Percentiles rank a stretch among this genome's conserved stretches.
phyloP scores from a whole-genome alignment of 2,797 vertebrate species.

The Takifugu ocellatus region DNA sequence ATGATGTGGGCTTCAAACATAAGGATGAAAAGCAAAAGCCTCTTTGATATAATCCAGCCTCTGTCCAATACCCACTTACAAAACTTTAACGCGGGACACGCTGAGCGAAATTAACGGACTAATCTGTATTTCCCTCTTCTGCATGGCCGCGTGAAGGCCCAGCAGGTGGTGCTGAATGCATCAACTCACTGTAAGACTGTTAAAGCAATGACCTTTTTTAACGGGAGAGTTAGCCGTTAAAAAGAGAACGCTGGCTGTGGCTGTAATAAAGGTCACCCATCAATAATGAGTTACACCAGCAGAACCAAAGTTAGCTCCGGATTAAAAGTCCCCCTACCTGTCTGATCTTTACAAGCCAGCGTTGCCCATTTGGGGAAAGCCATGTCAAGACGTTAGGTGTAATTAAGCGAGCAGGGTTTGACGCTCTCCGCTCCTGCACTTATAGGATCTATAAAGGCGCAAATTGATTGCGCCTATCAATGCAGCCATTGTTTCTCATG shows the following conservation, averaged over 20 bases:
- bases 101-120: neutral
- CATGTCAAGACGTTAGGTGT: slow-evolving; percentile 54
- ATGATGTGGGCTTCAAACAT: slow-evolving; percentile 61
- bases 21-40: slow-evolving; percentile 60
- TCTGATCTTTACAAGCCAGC: slow-evolving; percentile 68
- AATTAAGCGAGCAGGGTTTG: slow-evolving; percentile 64
- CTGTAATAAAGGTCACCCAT: slow-evolving; percentile 37
- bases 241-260: slow-evolving; percentile 27
- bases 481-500: slow-evolving; percentile 73
- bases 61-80: slow-evolving; percentile 8
- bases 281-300: slow-evolving; percentile 36
- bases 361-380: slow-evolving; percentile 45
- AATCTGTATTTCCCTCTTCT: slow-evolving; percentile 10
- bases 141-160: slow-evolving; percentile 26
- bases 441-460: slow-evolving; percentile 72
- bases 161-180: slow-evolving; percentile 63
- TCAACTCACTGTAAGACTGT: slow-evolving; percentile 16
- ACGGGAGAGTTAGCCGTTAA: slow-evolving; percentile 61
- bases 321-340: slow-evolving; percentile 57
- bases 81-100: too few relatives aligned
- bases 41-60: slow-evolving; percentile 52
- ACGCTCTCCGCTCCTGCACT: slow-evolving; percentile 42
- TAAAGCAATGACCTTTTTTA: slow-evolving; percentile 24
- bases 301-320: slow-evolving; percentile 41
- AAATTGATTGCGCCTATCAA: slow-evolving; percentile 75